Conservation (phyloP, 2,888 invertebrate species). For the Nebria salina region DNA sequence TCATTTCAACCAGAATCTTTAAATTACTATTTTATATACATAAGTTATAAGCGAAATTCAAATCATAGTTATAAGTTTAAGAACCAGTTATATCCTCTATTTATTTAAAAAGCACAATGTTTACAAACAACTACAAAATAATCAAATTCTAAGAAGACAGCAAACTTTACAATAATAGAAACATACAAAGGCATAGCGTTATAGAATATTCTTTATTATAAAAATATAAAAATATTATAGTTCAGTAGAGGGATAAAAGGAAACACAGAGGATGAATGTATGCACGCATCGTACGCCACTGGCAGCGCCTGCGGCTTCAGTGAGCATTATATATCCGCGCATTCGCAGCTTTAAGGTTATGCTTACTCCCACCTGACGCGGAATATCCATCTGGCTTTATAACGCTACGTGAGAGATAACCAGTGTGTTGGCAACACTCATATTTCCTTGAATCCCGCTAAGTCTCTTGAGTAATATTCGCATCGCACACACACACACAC, state of each 20-base stretch:
- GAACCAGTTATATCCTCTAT: no score
- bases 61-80: no score
- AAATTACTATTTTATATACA: no score
- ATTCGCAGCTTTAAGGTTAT: slow-evolving; percentile 54
- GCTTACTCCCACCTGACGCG: slow-evolving; percentile 56
- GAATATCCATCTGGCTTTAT: slow-evolving; percentile 58
- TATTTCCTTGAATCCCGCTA: slow-evolving; percentile 54
- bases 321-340: neutral
- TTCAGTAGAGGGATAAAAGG: neutral
- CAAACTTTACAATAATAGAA: no score
- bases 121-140: no score
- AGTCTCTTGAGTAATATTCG: slow-evolving; percentile 60
- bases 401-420: slow-evolving; percentile 57
- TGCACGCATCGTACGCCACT: neutral
- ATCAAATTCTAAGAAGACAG: no score
- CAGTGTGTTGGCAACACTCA: slow-evolving; percentile 54
- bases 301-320: neutral
- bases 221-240: no score
- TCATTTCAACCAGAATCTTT: no score
- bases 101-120: no score
- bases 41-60: no score
- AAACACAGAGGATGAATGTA: neutral
- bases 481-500: slow-evolving; percentile 52
- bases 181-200: no score
- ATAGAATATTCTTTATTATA: no score